Base-by-base conservation (phyloP, 2,797 vertebrate species). In the Denticeps clupeoides region DNA sequence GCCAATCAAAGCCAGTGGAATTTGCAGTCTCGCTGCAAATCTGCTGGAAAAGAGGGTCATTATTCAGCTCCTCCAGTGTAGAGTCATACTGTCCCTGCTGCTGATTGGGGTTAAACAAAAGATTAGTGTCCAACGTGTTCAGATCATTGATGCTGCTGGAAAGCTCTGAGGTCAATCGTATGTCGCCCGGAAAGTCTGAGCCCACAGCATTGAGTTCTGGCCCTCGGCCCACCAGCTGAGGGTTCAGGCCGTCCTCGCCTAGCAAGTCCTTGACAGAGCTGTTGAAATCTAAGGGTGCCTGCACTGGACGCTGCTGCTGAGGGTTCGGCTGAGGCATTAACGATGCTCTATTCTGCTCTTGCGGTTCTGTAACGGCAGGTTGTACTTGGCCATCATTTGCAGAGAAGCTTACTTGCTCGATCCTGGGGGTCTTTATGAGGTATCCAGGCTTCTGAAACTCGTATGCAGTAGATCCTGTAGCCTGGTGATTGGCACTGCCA, bases 111-210 rank as follows among this genome's bases (percentile, higher is more conserved):
- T 99, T 90, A 70, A 99, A 99, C 71, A 99, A 84, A 60, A 99
- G 89, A 71, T 92, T 94, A 56, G 91, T 78, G 70, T 99, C 94
- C 80, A 99, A 73, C 41, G 89, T 74, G 67, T 91, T 99, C 69
- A 99, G 83, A 82, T 99, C 94, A 8, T 84, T 92, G 69, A 99
- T 93, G 82, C 88, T 94, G 75, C 83, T 83, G 63, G 92, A 91
- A 66, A 97, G 89, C 58, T 99, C 95, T 5, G 92, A 89, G 65
- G 87, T 84, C 83, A 98, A 86, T 75, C 88, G 83, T 77, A 98
- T 89, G 65, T 92, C 89, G 26, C 77, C 86, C 41, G 90, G 71
- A 78, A 95, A 97, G 73, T 89, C 89, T 49, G 86, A 74, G 10
- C 74, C 64, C 46, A 79, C 79, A 0, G 77, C 66, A 50, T 60